phyloP scores from a whole-genome alignment of 37 sponge, comb jelly and placozoan species.

The Beroe forskalii region DNA sequence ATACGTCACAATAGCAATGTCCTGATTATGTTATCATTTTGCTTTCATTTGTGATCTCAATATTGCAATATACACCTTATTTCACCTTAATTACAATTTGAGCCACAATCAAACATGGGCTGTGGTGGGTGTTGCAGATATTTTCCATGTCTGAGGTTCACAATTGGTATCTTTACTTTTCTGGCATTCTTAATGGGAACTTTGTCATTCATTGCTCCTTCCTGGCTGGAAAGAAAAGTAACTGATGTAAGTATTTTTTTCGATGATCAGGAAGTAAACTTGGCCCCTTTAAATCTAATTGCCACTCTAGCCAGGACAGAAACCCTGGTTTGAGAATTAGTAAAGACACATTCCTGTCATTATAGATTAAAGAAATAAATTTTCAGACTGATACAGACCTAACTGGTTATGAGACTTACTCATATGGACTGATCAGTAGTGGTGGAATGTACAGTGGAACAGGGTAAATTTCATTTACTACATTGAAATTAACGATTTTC shows the following conservation, averaged over 20 bases:
- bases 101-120: conserved; percentile 42
- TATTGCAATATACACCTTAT: too few species aligned
- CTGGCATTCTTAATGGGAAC: conserved; percentile 53
- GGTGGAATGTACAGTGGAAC: conserved; percentile 25
- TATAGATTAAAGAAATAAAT: neutral
- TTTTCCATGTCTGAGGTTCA: conserved; percentile 65
- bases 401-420: neutral
- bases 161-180: conserved; percentile 38
- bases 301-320: too few species aligned
- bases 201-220: conserved; percentile 19
- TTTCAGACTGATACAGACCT: neutral
- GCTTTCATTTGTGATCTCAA: too few species aligned
- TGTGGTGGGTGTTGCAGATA: conserved; percentile 62
- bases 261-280: too few species aligned
- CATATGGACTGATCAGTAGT: conserved; percentile 25
- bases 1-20: too few species aligned
- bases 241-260: neutral
- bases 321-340: too few species aligned
- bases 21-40: too few species aligned
- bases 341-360: neutral
- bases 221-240: conserved; percentile 45
- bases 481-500: neutral
- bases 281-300: too few species aligned
- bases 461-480: neutral
- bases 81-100: too few species aligned